These are phyloP conservation scores for Aegotheles bennettii DNA, from an alignment of 2,113 vertebrate genomes.

Conservation along the genomic window DNA sequence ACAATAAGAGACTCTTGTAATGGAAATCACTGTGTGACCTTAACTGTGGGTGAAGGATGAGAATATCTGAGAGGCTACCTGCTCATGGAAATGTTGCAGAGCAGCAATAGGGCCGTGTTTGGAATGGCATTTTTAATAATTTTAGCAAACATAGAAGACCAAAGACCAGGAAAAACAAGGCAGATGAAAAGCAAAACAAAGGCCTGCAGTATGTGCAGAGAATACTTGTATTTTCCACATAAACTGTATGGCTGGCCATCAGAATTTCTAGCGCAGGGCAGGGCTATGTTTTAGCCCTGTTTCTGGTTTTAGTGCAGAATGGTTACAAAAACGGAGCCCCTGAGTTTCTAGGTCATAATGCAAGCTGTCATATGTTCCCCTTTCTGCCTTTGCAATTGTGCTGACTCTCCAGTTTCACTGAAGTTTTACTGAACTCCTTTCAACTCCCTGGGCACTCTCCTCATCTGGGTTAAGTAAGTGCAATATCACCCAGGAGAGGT, in stretches of 20 bases:
- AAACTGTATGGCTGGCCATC: neutral
- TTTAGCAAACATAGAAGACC: neutral
- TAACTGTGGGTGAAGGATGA: neutral
- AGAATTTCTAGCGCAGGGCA: neutral
- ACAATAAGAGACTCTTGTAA: neutral
- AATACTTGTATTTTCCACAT: neutral
- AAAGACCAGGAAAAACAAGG: neutral
- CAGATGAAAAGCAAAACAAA: neutral
- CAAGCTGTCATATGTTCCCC: constrained; percentile 14
- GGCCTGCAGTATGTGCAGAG: neutral
- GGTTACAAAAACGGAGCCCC: neutral
- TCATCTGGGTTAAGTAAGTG: neutral
- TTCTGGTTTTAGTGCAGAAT: neutral
- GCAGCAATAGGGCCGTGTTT: neutral
- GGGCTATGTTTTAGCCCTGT: too few relatives aligned
- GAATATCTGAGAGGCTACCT: neutral
- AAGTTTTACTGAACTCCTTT: neutral
- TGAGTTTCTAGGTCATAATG: constrained; percentile 32
- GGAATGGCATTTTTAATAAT: neutral
- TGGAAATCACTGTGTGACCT: neutral
- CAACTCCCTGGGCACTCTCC: neutral
- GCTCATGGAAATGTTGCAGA: neutral
- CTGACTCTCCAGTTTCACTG: neutral
- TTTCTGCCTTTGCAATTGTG: neutral
- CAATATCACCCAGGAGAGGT: neutral